These are phyloP conservation scores for Philantomba maxwellii DNA, from an alignment of 2,113 vertebrate genomes.

Conservation along the genomic window DNA sequence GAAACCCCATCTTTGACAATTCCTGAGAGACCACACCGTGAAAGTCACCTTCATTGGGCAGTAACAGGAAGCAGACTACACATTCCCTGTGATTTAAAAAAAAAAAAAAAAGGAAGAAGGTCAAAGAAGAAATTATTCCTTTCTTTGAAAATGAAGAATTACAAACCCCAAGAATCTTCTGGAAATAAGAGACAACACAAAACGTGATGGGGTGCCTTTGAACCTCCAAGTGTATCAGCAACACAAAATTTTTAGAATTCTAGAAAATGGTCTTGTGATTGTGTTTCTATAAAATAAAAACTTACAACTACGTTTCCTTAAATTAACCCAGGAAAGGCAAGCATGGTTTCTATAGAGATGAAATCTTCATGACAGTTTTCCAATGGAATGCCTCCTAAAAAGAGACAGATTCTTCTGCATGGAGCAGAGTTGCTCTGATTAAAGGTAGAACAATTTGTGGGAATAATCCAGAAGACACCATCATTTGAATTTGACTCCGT, in stretches of 20 bases:
- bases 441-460: neutral
- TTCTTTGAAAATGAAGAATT: conserved; percentile 16
- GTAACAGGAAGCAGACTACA: neutral
- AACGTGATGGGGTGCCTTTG: neutral
- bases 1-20: neutral
- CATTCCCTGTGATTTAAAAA: neutral
- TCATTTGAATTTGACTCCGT: neutral
- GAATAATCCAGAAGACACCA: neutral
- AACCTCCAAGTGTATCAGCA: neutral
- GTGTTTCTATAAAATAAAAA: conserved; percentile 11
- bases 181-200: neutral
- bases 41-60: neutral
- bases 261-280: neutral
- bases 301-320: neutral
- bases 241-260: neutral
- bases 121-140: neutral
- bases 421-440: neutral
- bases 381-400: neutral
- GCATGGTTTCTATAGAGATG: conserved; percentile 13
- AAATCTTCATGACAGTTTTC: conserved; percentile 8
- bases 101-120: too few relatives aligned
- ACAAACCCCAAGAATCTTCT: neutral
- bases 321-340: conserved; percentile 19
- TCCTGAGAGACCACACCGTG: neutral
- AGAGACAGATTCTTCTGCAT: neutral